phyloP scores from a whole-genome alignment of 2,113 vertebrate species.

The Dicaeum eximium region DNA sequence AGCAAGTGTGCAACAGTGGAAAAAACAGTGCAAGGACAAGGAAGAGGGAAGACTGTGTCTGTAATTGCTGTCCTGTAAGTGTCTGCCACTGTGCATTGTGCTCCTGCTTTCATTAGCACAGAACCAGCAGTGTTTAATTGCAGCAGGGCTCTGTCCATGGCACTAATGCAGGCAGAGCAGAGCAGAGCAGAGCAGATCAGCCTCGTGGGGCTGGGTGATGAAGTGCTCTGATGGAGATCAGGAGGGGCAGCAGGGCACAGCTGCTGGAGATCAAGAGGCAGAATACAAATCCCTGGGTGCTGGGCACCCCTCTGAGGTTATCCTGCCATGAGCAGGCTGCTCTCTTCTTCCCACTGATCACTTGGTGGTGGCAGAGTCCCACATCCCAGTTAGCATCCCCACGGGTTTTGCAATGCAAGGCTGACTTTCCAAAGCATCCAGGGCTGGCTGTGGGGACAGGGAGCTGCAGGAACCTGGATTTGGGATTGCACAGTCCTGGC shows the following conservation, averaged over 20 bases:
- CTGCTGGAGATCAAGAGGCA: neutral
- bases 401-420: accelerated
- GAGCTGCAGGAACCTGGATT: neutral
- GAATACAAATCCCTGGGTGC: neutral
- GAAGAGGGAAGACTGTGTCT: neutral
- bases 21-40: neutral
- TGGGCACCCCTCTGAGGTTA: accelerated
- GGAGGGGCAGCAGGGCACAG: neutral
- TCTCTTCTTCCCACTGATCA: neutral
- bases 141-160: neutral
- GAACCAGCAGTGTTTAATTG: neutral
- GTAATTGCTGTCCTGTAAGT: neutral
- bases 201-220: neutral
- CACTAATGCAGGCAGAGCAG: neutral
- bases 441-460: accelerated
- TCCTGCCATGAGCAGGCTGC: neutral
- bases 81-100: neutral
- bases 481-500: accelerated
- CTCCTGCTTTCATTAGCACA: neutral
- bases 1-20: neutral
- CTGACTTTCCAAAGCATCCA: neutral
- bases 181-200: neutral
- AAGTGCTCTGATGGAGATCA: neutral
- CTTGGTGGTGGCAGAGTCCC: slow-evolving; percentile 35
- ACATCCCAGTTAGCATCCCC: neutral